These are phyloP conservation scores for Trididemnum clinides DNA, from an alignment of 23 tunicate species.

Conservation along the genomic window DNA sequence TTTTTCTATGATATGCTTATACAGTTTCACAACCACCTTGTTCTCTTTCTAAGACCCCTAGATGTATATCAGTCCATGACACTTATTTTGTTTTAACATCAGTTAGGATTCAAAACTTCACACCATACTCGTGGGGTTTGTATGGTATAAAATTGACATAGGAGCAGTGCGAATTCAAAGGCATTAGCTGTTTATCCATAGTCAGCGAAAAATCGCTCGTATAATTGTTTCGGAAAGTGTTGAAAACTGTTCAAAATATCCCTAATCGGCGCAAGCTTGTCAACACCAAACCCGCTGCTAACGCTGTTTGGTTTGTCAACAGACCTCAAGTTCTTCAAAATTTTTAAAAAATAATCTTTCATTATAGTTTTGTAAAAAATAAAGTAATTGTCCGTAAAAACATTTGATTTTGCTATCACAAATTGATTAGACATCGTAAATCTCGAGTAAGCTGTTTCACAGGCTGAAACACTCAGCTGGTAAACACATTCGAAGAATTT, in stretches of 20 bases:
- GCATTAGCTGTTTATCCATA: constrained; percentile 10
- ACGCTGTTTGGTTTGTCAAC: constrained; percentile 19
- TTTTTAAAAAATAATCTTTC: background rate
- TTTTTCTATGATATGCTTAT: background rate
- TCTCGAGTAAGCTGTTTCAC: no score
- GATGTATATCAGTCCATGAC: background rate
- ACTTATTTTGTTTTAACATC: constrained; percentile 5
- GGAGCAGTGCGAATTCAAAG: constrained; percentile 17
- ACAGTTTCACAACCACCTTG: background rate
- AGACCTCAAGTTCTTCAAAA: background rate
- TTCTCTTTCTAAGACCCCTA: constrained; percentile 4
- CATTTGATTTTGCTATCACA: no score
- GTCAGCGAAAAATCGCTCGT: constrained; percentile 14
- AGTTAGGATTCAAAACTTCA: background rate
- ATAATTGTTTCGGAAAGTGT: background rate
- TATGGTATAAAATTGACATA: background rate
- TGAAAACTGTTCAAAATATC: background rate
- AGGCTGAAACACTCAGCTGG: no score
- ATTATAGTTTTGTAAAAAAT: background rate
- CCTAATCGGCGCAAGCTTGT: constrained; percentile 6
- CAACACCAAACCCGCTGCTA: background rate
- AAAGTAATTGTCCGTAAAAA: background rate
- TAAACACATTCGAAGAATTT: no score
- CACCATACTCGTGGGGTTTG: background rate
- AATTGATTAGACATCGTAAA: no score